Evolutionary conservation across 2,113 vertebrate genomes (phyloP).

Genomic region (Hirundichthys speculiger): DNA sequence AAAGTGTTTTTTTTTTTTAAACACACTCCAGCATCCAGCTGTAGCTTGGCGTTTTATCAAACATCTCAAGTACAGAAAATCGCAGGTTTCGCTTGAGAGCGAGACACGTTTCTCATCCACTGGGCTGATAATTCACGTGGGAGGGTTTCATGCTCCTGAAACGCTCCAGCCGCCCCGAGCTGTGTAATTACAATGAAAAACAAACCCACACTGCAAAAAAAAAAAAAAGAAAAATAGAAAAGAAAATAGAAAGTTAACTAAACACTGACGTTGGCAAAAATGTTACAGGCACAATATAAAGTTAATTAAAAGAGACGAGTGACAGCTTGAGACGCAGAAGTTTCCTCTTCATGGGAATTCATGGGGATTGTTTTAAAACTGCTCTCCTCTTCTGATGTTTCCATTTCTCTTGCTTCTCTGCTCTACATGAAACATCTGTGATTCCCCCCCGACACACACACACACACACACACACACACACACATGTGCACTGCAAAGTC

Average conservation of each 20-base stretch:
- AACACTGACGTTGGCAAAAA: background rate
- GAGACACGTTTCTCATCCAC: too few species aligned
- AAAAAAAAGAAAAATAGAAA: background rate
- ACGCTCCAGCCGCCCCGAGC: too few species aligned
- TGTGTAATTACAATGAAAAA: too few species aligned
- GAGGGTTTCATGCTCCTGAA: too few species aligned
- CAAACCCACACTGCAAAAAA: background rate
- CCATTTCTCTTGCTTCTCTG: background rate
- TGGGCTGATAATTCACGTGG: too few species aligned
- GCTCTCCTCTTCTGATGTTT: background rate
- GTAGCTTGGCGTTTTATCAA: too few species aligned
- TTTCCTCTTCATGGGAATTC: constrained; percentile 20
- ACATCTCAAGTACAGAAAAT: too few species aligned
- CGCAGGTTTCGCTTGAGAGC: too few species aligned
- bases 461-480: constrained; percentile 17
- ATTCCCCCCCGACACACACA: constrained; percentile 6
- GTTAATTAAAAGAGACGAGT: background rate
- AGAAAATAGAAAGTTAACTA: background rate
- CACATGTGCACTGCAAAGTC: constrained; percentile 26
- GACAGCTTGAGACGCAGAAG: background rate
- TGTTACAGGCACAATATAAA: background rate
- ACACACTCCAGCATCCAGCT: too few species aligned
- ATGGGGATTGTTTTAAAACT: constrained; percentile 4
- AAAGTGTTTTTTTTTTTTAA: too few species aligned
- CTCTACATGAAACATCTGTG: constrained; percentile 13